These are phyloP conservation scores for Habroteleia sp. DNA, from an alignment of 2,888 invertebrate genomes.

Conservation along the genomic window DNA sequence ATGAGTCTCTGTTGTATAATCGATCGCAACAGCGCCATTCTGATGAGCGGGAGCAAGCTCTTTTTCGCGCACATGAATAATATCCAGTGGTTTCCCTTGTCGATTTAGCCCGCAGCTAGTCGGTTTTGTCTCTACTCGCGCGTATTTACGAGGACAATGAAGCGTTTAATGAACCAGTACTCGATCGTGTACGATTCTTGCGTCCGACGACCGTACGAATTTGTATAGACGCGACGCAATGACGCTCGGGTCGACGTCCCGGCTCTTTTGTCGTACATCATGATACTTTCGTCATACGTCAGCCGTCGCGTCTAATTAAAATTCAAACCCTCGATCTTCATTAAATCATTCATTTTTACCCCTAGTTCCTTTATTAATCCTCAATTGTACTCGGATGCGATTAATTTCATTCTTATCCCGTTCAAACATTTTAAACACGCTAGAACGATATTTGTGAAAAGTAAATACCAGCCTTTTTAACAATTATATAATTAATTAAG, in stretches of 20 bases:
- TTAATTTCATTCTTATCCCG: no score
- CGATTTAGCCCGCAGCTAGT: constrained; percentile 61
- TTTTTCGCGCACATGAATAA: constrained; percentile 60
- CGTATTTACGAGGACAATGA: constrained; percentile 67
- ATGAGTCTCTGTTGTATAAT: constrained; percentile 39
- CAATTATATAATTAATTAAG: no score
- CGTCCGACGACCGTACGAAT: constrained; percentile 30
- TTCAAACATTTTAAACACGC: no score
- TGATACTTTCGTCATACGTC: constrained; percentile 25
- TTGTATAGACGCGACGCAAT: constrained; percentile 49
- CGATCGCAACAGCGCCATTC: constrained; percentile 36
- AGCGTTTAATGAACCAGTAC: constrained; percentile 67
- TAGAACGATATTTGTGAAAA: no score
- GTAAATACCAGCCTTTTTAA: no score
- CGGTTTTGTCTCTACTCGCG: constrained; percentile 53
- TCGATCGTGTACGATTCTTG: constrained; percentile 63
- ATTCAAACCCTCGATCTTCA: constrained; percentile 16
- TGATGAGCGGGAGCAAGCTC: constrained; percentile 28
- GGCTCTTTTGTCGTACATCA: constrained; percentile 32
- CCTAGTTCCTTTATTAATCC: background rate
- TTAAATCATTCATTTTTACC: constrained; percentile 26
- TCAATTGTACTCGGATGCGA: constrained; percentile 11
- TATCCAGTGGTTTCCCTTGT: constrained; percentile 49
- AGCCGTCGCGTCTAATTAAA: constrained; percentile 44
- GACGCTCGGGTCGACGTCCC: constrained; percentile 42